A percentile compares a stretch with the other conserved stretches of the same genome.
Conservation (phyloP, 2,888 invertebrate species). For the Lochmaea crataegi region DNA sequence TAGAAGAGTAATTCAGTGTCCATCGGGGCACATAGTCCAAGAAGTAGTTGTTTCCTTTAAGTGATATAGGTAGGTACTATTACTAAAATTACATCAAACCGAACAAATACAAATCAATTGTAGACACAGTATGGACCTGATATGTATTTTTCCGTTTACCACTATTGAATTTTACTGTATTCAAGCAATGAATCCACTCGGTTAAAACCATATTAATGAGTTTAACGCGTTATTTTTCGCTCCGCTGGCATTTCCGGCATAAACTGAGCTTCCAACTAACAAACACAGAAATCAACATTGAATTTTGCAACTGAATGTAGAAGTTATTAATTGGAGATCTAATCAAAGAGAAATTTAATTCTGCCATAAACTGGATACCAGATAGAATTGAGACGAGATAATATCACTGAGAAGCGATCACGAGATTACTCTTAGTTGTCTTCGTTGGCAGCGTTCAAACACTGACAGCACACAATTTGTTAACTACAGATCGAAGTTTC, state of each 20-base stretch:
- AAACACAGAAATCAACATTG: conserved; percentile 30
- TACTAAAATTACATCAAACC: too few species aligned
- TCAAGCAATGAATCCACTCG: neutral
- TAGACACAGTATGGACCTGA: too few species aligned
- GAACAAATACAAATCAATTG: too few species aligned
- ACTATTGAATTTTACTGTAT: neutral
- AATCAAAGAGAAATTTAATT: conserved; percentile 55
- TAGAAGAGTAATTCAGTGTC: too few species aligned
- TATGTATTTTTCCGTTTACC: neutral
- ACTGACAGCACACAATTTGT: conserved; percentile 28
- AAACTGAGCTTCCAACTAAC: conserved; percentile 16
- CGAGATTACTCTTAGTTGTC: conserved; percentile 23
- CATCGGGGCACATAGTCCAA: too few species aligned
- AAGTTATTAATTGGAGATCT: conserved; percentile 52
- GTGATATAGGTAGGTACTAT: too few species aligned
- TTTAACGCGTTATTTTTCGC: neutral
- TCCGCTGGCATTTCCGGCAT: neutral
- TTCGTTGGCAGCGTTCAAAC: conserved; percentile 15
- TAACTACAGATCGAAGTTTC: conserved; percentile 29
- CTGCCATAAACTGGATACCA: conserved; percentile 50
- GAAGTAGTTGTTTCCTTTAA: too few species aligned
- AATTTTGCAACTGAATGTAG: conserved; percentile 45
- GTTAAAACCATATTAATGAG: neutral
- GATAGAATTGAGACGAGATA: conserved; percentile 46
- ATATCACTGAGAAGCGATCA: conserved; percentile 19